Evolutionary conservation across 37 sponge, comb jelly and placozoan genomes (phyloP).

Genomic region (Lycopodina hypogea): DNA sequence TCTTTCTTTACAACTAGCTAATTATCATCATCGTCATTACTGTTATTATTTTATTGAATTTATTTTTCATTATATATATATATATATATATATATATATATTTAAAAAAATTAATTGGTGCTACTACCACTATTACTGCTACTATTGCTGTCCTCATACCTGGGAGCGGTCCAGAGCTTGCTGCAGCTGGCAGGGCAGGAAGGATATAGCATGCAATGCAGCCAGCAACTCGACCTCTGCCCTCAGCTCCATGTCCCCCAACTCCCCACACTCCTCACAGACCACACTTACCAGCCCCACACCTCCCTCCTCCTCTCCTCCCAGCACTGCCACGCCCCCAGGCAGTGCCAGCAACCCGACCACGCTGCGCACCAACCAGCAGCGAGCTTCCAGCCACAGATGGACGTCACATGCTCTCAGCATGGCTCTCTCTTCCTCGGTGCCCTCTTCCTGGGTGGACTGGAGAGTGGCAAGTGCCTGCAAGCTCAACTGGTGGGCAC

Average conservation of each 20-base stretch:
- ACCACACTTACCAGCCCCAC: slow-evolving; percentile 18
- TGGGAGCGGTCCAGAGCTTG: background rate
- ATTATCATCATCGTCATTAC: too few species aligned
- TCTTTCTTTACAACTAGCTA: too few species aligned
- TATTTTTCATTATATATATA: too few species aligned
- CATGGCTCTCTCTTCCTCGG: background rate
- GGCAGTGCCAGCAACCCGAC: background rate
- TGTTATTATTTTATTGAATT: too few species aligned
- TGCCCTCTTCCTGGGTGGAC: background rate
- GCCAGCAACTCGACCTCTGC: slow-evolving; percentile 16
- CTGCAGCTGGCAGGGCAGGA: slow-evolving; percentile 10
- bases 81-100: background rate
- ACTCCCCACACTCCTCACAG: slow-evolving; percentile 20
- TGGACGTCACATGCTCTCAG: slow-evolving; percentile 6
- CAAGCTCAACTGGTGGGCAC: slow-evolving; percentile 14
- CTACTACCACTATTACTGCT: background rate
- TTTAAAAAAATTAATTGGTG: background rate
- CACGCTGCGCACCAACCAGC: slow-evolving; percentile 20
- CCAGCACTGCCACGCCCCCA: slow-evolving; percentile 5
- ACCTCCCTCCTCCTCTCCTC: background rate
- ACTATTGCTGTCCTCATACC: slow-evolving; percentile 6
- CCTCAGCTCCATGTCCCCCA: slow-evolving; percentile 34
- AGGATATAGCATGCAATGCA: slow-evolving; percentile 20
- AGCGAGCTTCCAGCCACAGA: slow-evolving; percentile 41
- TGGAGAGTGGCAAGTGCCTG: slow-evolving; percentile 36